Percentiles rank a stretch among this genome's conserved stretches.
Conservation (phyloP, 2,888 invertebrate species). For the Campoplex nolae region DNA sequence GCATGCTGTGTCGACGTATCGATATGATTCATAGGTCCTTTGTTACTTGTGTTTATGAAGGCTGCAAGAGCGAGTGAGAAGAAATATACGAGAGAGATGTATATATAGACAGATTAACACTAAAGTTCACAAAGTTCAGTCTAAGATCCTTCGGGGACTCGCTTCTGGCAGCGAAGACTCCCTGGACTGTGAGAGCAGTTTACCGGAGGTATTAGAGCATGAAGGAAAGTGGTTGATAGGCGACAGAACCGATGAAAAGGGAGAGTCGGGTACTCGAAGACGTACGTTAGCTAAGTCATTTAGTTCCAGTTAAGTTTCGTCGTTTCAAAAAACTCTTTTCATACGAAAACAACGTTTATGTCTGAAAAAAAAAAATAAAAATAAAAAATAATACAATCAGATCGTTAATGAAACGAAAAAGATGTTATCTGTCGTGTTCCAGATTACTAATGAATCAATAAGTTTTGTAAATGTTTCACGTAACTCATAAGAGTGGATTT, state of each 20-base stretch:
- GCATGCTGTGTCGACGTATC: neutral
- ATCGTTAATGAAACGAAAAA: too few species aligned
- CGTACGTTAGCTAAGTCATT: neutral
- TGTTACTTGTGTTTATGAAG: neutral
- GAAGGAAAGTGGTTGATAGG: constrained; percentile 5
- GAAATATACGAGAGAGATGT: neutral
- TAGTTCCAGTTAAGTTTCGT: neutral
- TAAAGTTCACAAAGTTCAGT: constrained; percentile 29
- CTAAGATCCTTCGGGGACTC: constrained; percentile 36
- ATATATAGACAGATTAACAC: neutral
- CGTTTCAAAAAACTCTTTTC: neutral
- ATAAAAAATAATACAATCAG: neutral
- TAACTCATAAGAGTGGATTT: neutral
- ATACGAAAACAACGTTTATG: neutral
- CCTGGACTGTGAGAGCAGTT: constrained; percentile 10
- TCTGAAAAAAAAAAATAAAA: neutral
- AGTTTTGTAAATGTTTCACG: neutral
- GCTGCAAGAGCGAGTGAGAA: neutral
- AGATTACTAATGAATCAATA: neutral
- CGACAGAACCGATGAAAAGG: constrained; percentile 19
- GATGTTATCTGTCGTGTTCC: too few species aligned
- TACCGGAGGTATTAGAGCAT: constrained; percentile 25
- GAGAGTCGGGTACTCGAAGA: constrained; percentile 23
- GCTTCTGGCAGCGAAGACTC: constrained; percentile 30
- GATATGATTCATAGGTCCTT: constrained; percentile 1